Base-by-base conservation (phyloP, 1,140 invertebrate species). In the Lethocerus indicus region DNA sequence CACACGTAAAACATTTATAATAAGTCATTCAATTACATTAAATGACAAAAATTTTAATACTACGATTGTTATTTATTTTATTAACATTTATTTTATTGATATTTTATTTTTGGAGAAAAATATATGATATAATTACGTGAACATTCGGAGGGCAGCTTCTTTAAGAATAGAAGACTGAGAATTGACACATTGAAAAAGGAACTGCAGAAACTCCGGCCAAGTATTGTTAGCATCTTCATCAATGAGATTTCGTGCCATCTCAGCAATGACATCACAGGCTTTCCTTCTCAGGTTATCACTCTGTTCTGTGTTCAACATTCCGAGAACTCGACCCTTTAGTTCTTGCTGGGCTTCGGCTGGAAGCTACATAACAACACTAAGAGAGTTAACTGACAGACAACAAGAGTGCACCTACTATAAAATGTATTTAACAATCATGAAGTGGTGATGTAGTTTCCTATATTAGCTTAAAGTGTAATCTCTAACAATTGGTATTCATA, bases 121-220 rank as follows among this genome's bases (percentile, higher is more conserved):
- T 12, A 32, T 32, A 12, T 12, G 9, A 21, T 28, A 49, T 56
- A 72, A 77, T 71, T 71, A 88, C 75, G 87, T 82, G 60, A 98
- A 95, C 68, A 99, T 89, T 56, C 87, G 77, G 36, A 98, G 76
- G 13, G 91, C 90, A 59, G 84, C 82, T 66, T 97, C 93, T 69
- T 90, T 90, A n/a, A 94, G 70, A 41, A 79, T 73, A 24, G 83
- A 67, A 59, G 82, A 75, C 27, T 79, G 70, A 53, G 85, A 82
- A 67, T 79, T 89, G 14, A 87, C 89, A 69, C 89, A 91, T 61
- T 91, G 83, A 68, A 96, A 98, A 59, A 99, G 72, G 66, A 96
- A 98, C 62, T 92, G 83, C 24, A 98, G 71, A 62, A 98, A 88
- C 63, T 97, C 93, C 23, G 88, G 89, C 95, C 95, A 99, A 52